Conservation (phyloP, 2,113 vertebrate genomes). For the Lophotis ruficrista region DNA sequence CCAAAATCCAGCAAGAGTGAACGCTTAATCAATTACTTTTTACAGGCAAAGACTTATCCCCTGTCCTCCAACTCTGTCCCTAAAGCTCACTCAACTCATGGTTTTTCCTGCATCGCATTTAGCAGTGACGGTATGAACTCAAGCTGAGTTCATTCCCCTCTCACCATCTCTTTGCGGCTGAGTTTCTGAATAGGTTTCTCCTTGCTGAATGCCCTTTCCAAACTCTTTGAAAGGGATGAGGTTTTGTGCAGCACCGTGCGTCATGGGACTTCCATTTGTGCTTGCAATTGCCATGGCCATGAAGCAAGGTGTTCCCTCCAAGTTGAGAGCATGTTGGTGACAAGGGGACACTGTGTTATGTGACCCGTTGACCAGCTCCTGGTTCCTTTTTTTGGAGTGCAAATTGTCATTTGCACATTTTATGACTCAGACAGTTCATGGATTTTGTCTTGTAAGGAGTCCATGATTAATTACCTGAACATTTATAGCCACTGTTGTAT, state of each 20-base stretch:
- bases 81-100: background rate
- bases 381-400: background rate
- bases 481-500: background rate
- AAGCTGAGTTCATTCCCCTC: background rate
- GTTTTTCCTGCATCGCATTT: background rate
- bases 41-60: background rate
- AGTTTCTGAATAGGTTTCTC: background rate
- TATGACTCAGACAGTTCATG: background rate
- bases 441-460: background rate
- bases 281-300: background rate
- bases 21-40: background rate
- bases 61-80: background rate
- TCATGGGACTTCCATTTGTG: background rate
- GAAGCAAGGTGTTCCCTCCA: background rate
- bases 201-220: background rate
- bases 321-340: fast-evolving
- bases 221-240: background rate
- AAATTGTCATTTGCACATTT: background rate
- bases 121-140: background rate
- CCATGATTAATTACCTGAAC: background rate
- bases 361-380: background rate
- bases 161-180: background rate
- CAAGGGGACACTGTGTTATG: background rate
- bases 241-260: fast-evolving
- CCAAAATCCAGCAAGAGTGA: background rate